Evolutionary conservation across 2,797 vertebrate species (phyloP), one percentile per base, ranked within the genome.

Genomic region (Takifugu ocellatus): DNA sequence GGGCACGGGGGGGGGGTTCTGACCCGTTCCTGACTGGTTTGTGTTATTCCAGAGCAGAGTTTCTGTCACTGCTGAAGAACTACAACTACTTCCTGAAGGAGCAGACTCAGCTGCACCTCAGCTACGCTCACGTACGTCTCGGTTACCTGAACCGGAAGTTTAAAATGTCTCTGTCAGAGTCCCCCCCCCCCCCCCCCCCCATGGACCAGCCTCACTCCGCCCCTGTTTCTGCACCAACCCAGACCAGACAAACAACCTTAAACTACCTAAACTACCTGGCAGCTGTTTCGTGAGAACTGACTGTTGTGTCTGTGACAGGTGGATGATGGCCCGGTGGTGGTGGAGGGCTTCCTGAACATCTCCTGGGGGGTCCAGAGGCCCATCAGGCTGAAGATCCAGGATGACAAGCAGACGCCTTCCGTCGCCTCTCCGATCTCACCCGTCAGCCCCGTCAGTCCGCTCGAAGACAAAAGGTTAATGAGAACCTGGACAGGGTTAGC

Each of bases 1-100:
- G 27, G 27, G 2, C 2, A 6, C 3, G 27, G 27, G 27, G 6
- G 29, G 31, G 31, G 36, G 2, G 12, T 39, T 5, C 36, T 10
- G 36, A 2, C 36, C 14, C 2, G 8, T 39, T 39, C 9, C 36
- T 14, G 36, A 39, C 36, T 14, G 36, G 12, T 16, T 36, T 58
- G 55, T 56, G 26, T 76, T 54, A 21, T 75, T 91, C 64, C 70
- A 98, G 96, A 81, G 86, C 90, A 55, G 87, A 94, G 65, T 94
- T 98, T 54, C 66, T 88, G 61, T 93, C 90, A 27, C 87, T 97
- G 70, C 59, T 98, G 66, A 92, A 89, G 77, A 93, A 89, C 9
- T 98, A 97, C 58, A 98, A 98, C 80, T 94, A 90, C 54, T 98
- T 93, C 85, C 92, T 95, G 25, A 92, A 86, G 52, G 93, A 96